Base-by-base conservation (phyloP, 2,113 vertebrate species). In the Nipponia nippon region DNA sequence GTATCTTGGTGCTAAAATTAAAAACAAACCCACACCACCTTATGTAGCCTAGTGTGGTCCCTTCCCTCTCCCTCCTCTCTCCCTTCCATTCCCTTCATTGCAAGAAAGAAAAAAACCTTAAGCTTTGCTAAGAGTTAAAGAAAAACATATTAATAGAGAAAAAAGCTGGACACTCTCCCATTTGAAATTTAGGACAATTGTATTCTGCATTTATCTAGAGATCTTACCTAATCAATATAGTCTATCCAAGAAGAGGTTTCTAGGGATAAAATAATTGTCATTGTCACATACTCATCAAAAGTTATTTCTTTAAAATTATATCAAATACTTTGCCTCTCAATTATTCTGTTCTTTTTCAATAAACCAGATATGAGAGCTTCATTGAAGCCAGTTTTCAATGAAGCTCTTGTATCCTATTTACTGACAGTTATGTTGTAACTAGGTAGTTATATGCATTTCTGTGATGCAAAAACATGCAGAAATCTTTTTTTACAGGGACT, bases 1-100 rank as follows among this genome's bases (percentile, higher is more conserved):
- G n/a, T 44, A 61, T 77, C 55, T 95, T 89, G 91, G 72, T 96
- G 86, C 82, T 97, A 92, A 85, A 97, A 61, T 91, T 83, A 84
- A 65, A 55, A 73, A 92, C 11, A 42, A 76, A 17, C 9, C 42
- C 27, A 17, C 11, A 49, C 20, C 19, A n/a, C 52, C 36, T 97
- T 70, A 72, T 71, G 22, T 29, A 81, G 72, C 27, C 14, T 10
- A 61, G 29, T 3, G 8, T 55, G 38, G 62, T 58, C 38, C 22
- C 23, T 73, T 94, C 73, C 30, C 11, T 69, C 29, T 93, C 34
- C 38, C 46, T 92, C 53, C 10, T 36, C 36, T 70, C 30, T 87
- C 38, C 66, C 21, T 93, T 72, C 16, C 29, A 2, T 71, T 88
- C 32, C 36, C 27, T 22, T 32, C 32, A 21, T 10, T 4, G 4